Percentiles rank a stretch among this genome's conserved stretches.
phyloP scores from a whole-genome alignment of 1,140 invertebrate genomes.

The Drosophila gunungcola region DNA sequence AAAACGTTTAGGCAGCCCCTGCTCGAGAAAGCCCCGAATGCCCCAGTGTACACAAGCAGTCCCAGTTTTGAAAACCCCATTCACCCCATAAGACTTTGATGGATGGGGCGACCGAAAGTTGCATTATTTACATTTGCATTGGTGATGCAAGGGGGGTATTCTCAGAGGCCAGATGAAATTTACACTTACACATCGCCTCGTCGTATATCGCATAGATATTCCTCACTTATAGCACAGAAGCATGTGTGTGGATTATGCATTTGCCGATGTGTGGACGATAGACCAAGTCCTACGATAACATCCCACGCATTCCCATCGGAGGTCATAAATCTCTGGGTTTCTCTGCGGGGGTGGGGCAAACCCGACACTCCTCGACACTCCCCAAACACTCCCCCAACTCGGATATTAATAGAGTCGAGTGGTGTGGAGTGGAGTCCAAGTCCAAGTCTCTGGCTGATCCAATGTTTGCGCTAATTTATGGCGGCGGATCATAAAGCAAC shows the following conservation, averaged over 20 bases:
- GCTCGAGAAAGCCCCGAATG: not conserved
- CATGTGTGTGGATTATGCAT: conserved; percentile 33
- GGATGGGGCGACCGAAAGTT: conserved; percentile 40
- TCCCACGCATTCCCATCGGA: conserved; percentile 37
- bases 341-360: not conserved
- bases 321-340: conserved; percentile 36
- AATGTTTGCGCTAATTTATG: conserved; percentile 33
- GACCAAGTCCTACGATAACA: conserved; percentile 41
- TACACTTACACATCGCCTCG: conserved; percentile 15
- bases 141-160: conserved; percentile 10
- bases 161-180: conserved; percentile 31
- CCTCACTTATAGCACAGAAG: conserved; percentile 3
- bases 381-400: conserved; percentile 6
- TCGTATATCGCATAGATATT: not conserved
- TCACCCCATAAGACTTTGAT: conserved; percentile 34
- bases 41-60: not conserved
- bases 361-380: not conserved
- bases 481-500: conserved; percentile 33
- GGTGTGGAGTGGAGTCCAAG: conserved; percentile 12
- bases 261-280: conserved; percentile 13
- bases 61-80: conserved; percentile 4
- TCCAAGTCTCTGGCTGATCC: conserved; percentile 28
- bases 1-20: conserved; percentile 23
- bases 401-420: conserved; percentile 43
- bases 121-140: conserved; percentile 47